These are phyloP conservation scores for Atethmia centrago DNA, from an alignment of 2,888 invertebrate genomes.

Conservation along the genomic window DNA sequence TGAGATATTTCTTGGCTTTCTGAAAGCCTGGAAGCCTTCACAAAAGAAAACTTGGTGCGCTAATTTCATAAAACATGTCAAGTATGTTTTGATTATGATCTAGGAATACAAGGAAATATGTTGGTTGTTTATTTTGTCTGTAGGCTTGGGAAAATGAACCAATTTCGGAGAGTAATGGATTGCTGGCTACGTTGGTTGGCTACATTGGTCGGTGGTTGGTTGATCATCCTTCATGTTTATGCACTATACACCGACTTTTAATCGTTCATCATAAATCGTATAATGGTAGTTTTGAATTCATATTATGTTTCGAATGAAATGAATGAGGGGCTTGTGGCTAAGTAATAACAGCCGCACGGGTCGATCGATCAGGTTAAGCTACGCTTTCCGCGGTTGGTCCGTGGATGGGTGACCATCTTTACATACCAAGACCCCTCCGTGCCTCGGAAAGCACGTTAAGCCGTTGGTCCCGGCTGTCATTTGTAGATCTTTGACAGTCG, in stretches of 20 bases:
- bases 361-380: too few species aligned
- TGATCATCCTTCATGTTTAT: constrained; percentile 27
- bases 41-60: constrained; percentile 23
- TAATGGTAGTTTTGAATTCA: neutral
- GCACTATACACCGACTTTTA: constrained; percentile 18
- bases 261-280: neutral
- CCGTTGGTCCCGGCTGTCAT: too few species aligned
- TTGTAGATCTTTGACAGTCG: too few species aligned
- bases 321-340: too few species aligned
- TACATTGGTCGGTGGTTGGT: constrained; percentile 24
- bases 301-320: neutral
- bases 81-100: constrained; percentile 30
- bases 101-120: constrained; percentile 14
- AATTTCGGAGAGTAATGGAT: constrained; percentile 46
- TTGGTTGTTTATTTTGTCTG: constrained; percentile 20
- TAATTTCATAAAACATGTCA: constrained; percentile 42
- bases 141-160: constrained; percentile 39
- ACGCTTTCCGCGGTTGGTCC: too few species aligned
- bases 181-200: constrained; percentile 17
- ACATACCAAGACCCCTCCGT: too few species aligned
- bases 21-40: constrained; percentile 30
- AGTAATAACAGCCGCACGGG: too few species aligned
- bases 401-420: too few species aligned
- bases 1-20: constrained; percentile 43
- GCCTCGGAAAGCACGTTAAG: too few species aligned